Evolutionary conservation across 2,888 invertebrate genomes (phyloP).

Genomic region (Torymus texanus): DNA sequence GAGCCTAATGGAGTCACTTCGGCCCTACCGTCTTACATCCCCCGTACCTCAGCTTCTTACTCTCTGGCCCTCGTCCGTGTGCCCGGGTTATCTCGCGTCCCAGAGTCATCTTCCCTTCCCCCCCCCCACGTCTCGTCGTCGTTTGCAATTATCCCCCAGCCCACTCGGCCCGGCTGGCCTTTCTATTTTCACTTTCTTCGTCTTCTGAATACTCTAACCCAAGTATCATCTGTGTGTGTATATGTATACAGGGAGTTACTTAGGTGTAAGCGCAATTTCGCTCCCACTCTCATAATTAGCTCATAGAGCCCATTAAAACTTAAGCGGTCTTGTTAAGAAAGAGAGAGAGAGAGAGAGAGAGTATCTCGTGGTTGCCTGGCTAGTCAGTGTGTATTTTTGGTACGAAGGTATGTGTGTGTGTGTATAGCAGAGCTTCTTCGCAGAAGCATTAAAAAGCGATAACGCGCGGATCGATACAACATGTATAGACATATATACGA

Average conservation of each 20-base stretch:
- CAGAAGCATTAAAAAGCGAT: slow-evolving; percentile 22
- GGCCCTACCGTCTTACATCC: not conserved
- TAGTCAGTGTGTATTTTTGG: slow-evolving; percentile 33
- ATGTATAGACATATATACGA: too few relatives aligned
- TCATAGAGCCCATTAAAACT: slow-evolving; percentile 69
- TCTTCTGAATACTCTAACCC: not conserved
- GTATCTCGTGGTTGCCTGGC: not conserved
- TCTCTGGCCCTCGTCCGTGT: too few relatives aligned
- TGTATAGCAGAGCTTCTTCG: not conserved
- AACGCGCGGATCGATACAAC: not conserved
- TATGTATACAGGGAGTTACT: too few relatives aligned
- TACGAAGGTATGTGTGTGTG: too few relatives aligned
- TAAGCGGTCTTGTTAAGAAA: slow-evolving; percentile 64
- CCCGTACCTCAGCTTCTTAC: too few relatives aligned
- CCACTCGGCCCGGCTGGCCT: not conserved
- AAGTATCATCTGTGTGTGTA: too few relatives aligned
- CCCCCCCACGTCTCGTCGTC: not conserved
- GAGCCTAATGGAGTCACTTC: slow-evolving; percentile 47
- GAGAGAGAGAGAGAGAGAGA: too few relatives aligned
- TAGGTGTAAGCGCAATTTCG: too few relatives aligned
- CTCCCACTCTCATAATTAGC: slow-evolving; percentile 64
- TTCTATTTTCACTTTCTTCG: slow-evolving; percentile 31
- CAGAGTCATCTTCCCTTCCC: slow-evolving; percentile 13
- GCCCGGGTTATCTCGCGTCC: not conserved
- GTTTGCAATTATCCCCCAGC: slow-evolving; percentile 27